Percentiles rank a stretch among this genome's conserved stretches.
Evolutionary conservation across 2,888 invertebrate species (phyloP).

Genomic region (Lasiommata megera): DNA sequence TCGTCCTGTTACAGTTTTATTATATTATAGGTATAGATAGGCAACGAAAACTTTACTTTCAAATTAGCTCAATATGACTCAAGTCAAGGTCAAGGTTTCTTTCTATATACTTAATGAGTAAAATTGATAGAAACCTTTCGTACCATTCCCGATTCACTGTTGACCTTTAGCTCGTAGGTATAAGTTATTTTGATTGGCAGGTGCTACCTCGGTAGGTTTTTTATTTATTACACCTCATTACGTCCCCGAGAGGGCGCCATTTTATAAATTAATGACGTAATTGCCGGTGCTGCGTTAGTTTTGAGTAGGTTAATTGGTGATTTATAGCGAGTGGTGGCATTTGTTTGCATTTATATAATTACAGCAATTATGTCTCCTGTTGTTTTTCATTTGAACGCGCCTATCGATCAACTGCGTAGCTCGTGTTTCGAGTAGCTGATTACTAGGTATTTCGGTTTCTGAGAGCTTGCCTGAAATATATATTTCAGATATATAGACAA

Average conservation of each 20-base stretch:
- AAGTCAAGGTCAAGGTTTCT: too few relatives aligned
- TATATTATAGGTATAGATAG: too few relatives aligned
- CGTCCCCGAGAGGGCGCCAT: conserved; percentile 26
- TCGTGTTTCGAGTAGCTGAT: too few relatives aligned
- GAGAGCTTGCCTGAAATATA: too few relatives aligned
- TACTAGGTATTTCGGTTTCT: too few relatives aligned
- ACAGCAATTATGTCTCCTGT: neutral
- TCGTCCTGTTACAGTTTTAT: too few relatives aligned
- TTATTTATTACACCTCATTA: conserved; percentile 38
- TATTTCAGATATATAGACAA: too few relatives aligned
- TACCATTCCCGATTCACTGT: conserved; percentile 14
- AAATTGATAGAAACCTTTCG: neutral
- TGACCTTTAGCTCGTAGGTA: conserved; percentile 12
- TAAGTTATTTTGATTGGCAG: conserved; percentile 36
- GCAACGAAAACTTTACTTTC: too few relatives aligned
- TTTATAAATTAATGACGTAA: conserved; percentile 37
- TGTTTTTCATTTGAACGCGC: neutral
- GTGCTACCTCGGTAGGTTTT: conserved; percentile 36
- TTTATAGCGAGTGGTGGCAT: conserved; percentile 17
- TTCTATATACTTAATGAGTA: too few relatives aligned
- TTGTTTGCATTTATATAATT: conserved; percentile 7
- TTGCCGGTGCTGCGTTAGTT: conserved; percentile 23
- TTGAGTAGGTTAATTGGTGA: conserved; percentile 26
- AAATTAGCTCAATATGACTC: too few relatives aligned
- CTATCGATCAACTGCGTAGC: too few relatives aligned